Evolutionary conservation across 2,797 vertebrate species (phyloP).

Genomic region (Pipistrellus pipistrellus): DNA sequence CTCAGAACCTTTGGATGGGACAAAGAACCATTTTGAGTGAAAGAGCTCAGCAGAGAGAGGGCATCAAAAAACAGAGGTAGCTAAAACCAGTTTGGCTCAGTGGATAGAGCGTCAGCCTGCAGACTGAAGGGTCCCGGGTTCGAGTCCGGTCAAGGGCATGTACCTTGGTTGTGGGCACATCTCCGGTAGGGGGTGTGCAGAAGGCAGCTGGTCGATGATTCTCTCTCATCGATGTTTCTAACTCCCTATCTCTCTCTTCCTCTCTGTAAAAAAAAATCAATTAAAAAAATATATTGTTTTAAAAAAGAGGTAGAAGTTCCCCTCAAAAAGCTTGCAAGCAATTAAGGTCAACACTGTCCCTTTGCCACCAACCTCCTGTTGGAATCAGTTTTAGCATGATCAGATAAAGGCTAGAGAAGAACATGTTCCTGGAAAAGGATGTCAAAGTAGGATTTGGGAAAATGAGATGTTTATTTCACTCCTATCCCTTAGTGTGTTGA

Average conservation of each 20-base stretch:
- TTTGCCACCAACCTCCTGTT: background rate
- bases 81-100: too few species aligned
- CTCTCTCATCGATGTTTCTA: too few species aligned
- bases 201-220: too few species aligned
- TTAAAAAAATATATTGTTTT: too few species aligned
- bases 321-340: background rate
- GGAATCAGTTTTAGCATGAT: background rate
- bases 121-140: too few species aligned
- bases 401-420: background rate
- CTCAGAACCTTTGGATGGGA: background rate
- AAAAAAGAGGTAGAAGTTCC: background rate
- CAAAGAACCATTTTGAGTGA: background rate
- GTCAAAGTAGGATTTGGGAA: background rate
- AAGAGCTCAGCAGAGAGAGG: background rate
- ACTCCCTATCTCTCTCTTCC: too few species aligned
- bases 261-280: too few species aligned
- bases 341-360: background rate
- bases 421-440: constrained; percentile 1
- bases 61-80: background rate
- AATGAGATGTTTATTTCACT: background rate
- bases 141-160: too few species aligned
- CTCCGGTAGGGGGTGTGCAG: too few species aligned
- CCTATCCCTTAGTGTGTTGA: background rate
- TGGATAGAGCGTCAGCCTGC: too few species aligned
- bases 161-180: too few species aligned